Evolutionary conservation across 1,140 invertebrate species (phyloP), one percentile per base, ranked within the genome.

Genomic region (Drosophila micromelanica): DNA sequence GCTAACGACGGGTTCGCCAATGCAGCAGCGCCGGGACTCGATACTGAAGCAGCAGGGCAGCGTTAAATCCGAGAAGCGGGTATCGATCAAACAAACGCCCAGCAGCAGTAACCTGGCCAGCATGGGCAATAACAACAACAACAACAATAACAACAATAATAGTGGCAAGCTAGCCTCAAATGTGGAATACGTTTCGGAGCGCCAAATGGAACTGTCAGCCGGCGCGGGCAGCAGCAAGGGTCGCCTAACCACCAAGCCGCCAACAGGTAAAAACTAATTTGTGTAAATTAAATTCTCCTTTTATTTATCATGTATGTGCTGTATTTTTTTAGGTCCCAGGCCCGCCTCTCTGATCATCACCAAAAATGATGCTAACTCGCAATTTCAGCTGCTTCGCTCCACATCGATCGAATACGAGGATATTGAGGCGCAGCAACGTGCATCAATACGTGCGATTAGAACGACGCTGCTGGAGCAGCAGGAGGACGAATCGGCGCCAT

Each of bases 341-440:
- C 91, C 91, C 13, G 90, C 91, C 0, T 92, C 91, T n/a, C 59
- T 92, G 65, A 87, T 91, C 45, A 90, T 92, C 45, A 91, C 91
- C 23, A 82, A 90, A 74, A 86, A 76, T 46, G 90, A 91, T 62
- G 67, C 80, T 23, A 79, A 60, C 27, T 69, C 84, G 37, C 90
- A 91, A 32, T 90, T 92, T 49, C 91, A 92, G 56, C 63, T 92
- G 52, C 73, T 92, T 23, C 89, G 91, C 37, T 92, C 91, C 37
- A 85, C 89, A 3, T 92, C 91, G 1, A 80, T 92, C n/a, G 91
- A 92, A 59, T 91, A 92, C 48, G 91, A 92, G 13, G 89, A 91
- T 51, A 81, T 91, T 35, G 90, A 91, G 76, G 79, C 87, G 1
- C 91, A 92, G 71, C 75, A 85, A 52, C 76, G 78, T 46, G 61